Base-by-base conservation (phyloP, 2,888 invertebrate genomes). In the Orthosia cruda region DNA sequence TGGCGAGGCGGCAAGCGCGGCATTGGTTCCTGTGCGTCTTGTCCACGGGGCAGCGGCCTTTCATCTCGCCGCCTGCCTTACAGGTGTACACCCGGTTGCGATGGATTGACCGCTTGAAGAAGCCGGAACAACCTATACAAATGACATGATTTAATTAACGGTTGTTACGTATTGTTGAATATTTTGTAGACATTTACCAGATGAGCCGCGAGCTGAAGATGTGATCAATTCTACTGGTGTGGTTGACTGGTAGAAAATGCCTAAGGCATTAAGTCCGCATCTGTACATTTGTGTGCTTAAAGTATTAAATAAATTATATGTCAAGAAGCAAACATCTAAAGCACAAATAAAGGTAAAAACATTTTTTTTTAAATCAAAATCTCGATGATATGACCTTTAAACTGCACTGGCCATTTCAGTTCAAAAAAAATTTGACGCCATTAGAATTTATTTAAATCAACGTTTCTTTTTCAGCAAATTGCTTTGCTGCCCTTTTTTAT, bases 1-100 rank as follows among this genome's bases (percentile, higher is more conserved):
- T 99, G 91, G 98, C 98, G 82, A 99, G 98, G 74, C 99, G 97
- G 95, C 99, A 99, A 85, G 99, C 99, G 80, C 99, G 97, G 96
- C 99, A 99, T 96, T 99, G 99, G 97, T 99, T 99, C 77, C 99
- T 97, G 93, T 99, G 99, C 0, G 99, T 99, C 97, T 99, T 99
- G 97, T 99, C 99, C 72, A 99, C 99, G 13, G 99, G 99, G 93
- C 99, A 99, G 78, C 98, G 97, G 72, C 99, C 99, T 95, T 99
- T 99, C 94, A 98, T 97, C 89, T 99, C 98, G 52, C 99, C 99
- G 75, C 99, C 98, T 12, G 99, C 99, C 96, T 99, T 99, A 96
- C 99, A 99, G 40, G 99, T 99, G 97, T 99, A 99, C 90, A 99
- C 99, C 26, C 99, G 98, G 96, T 99, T 99, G 71, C 99, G 97